Base-by-base conservation (phyloP, 2,888 invertebrate species). In the Muschampia plurimacula region DNA sequence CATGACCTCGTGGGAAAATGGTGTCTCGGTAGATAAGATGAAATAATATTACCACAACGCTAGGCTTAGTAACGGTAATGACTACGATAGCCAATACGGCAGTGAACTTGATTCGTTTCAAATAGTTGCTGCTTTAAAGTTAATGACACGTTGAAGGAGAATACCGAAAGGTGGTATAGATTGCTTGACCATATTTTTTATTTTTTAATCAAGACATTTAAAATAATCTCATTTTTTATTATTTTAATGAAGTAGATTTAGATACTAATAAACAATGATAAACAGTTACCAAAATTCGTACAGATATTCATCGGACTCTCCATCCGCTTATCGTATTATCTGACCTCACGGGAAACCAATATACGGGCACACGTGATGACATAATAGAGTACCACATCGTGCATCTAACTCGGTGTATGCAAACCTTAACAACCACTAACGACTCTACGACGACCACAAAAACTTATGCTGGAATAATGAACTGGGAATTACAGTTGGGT, bases 291-390 rank as follows among this genome's bases (percentile, higher is more conserved):
- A 22, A 55, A 22, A 55, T 55, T 55, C 10, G 22, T 55, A 66
- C 39, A 60, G 59, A 60, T 32, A 68, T 67, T 67, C 13, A 44
- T 32, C 36, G 12, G 68, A 32, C 49, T 3, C 46, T 44, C 15
- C 28, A n/a, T 49, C 28, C 60, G 57, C 77, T 77, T 78, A 81
- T 80, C 78, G 74, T 65, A 67, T 71, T 67, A 80, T 82, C 77
- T 80, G 77, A 79, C 78, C 80, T 77, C 79, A 73, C 75, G 77
- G 73, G 73, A 79, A 76, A 78, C 69, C 66, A 36, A 10, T 15
- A 60, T 36, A 39, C 69, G 74, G 67, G 69, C 65, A 72, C 77
- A 72, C 77, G 77, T 76, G 77, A 78, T 76, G 74, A 77, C 75
- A 77, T 77, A 76, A 71, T 78, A 78, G 75, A 76, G 73, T 72